Evolutionary conservation across 1,140 invertebrate genomes (phyloP).

Genomic region (Trachymyrmex septentrionalis): DNA sequence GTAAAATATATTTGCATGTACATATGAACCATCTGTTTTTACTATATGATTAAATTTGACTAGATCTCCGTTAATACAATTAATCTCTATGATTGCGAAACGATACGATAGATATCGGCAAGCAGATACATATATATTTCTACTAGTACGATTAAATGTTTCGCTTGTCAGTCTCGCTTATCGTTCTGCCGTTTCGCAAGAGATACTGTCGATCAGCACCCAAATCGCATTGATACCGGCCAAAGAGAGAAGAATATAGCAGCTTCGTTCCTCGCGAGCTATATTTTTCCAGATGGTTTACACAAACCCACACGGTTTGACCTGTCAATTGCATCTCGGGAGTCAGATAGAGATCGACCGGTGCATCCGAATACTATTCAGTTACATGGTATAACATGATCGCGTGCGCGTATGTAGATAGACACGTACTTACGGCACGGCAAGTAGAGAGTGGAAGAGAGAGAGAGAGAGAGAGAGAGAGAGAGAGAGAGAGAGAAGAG

Average conservation of each 20-base stretch:
- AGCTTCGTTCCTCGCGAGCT: conserved; percentile 30
- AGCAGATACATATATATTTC: background rate
- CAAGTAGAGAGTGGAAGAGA: background rate
- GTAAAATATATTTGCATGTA: background rate
- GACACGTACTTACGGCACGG: conserved; percentile 41
- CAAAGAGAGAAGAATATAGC: conserved; percentile 11
- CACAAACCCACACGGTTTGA: conserved; percentile 46
- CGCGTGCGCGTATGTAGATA: conserved; percentile 39
- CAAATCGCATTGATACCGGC: conserved; percentile 65
- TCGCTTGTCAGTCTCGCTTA: conserved; percentile 17
- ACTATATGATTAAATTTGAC: background rate
- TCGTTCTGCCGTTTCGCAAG: conserved; percentile 11
- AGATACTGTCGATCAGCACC: conserved; percentile 62
- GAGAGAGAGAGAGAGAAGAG: background rate
- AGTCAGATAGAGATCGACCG: conserved; percentile 54
- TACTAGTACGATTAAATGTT: conserved; percentile 18
- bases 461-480: background rate
- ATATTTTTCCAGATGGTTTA: conserved; percentile 56
- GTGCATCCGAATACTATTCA: conserved; percentile 30
- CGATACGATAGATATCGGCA: conserved; percentile 22
- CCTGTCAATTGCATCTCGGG: conserved; percentile 53
- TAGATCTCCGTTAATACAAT: conserved; percentile 15
- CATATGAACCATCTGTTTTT: background rate
- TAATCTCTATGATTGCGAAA: background rate
- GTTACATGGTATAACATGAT: conserved; percentile 51